These are phyloP conservation scores for Apteryx owenii DNA, from an alignment of 2,113 vertebrate species.

Conservation along the genomic window DNA sequence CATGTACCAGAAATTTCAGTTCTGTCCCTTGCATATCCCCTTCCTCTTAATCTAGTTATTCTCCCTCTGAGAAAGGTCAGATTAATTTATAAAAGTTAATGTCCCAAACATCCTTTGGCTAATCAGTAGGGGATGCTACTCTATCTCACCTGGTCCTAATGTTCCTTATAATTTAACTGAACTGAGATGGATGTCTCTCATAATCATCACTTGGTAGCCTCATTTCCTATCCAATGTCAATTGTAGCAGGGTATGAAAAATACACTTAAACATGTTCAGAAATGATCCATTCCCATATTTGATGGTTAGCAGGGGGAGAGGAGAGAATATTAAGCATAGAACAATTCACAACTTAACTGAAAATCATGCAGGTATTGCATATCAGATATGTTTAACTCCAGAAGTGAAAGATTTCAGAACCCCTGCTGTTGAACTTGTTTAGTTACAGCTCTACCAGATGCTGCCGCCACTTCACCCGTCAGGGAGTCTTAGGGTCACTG, in stretches of 20 bases:
- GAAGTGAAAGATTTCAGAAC: not conserved
- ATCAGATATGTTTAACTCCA: not conserved
- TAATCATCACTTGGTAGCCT: slow-evolving; percentile 27
- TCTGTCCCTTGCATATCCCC: not conserved
- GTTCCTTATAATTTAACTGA: slow-evolving; percentile 15
- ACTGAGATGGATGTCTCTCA: slow-evolving; percentile 47
- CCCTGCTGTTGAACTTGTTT: not conserved
- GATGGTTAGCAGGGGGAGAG: not conserved
- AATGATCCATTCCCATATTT: slow-evolving; percentile 14
- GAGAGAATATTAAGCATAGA: not conserved
- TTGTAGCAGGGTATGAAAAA: not conserved
- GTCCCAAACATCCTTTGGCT: slow-evolving; percentile 27
- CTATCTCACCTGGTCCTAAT: slow-evolving; percentile 44
- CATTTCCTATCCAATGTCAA: slow-evolving; percentile 36
- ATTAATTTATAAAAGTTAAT: slow-evolving; percentile 57
- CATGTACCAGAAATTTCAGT: not conserved
- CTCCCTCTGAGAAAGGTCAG: slow-evolving; percentile 17
- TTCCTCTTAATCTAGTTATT: not conserved
- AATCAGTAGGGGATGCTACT: slow-evolving; percentile 55
- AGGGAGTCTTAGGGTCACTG: not conserved
- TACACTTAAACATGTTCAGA: slow-evolving; percentile 3
- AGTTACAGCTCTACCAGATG: not conserved
- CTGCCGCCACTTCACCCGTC: slow-evolving; percentile 15
- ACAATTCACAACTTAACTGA: not conserved
- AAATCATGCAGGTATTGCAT: not conserved